Evolutionary conservation across 2,797 vertebrate genomes (phyloP).

Genomic region (Anguilla marmorata): DNA sequence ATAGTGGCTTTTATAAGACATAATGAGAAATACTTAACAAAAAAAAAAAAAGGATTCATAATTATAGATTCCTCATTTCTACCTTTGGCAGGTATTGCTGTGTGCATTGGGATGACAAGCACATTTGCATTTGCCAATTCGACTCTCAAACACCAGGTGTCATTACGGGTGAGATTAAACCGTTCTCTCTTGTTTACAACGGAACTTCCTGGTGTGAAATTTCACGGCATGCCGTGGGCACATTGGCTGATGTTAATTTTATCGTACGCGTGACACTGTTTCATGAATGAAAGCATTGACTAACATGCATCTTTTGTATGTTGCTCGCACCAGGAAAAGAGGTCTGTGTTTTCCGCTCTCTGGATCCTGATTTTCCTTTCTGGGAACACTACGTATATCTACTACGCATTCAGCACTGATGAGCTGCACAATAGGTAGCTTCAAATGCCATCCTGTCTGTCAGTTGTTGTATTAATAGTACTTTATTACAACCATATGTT

Average conservation of each 20-base stretch:
- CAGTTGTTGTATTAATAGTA: not conserved
- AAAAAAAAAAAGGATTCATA: not conserved
- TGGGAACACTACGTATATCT: constrained; percentile 87
- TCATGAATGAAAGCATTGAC: not conserved
- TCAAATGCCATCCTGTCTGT: not conserved
- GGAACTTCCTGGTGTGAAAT: not conserved
- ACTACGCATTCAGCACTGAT: constrained; percentile 90
- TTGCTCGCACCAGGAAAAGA: constrained; percentile 79
- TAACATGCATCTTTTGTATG: constrained; percentile 10
- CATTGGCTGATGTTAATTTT: not conserved
- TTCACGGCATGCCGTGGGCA: not conserved
- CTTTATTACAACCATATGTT: not conserved
- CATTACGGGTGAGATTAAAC: constrained; percentile 81
- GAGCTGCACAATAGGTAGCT: constrained; percentile 92
- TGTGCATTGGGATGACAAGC: constrained; percentile 95
- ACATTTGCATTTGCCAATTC: constrained; percentile 96
- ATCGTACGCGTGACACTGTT: not conserved
- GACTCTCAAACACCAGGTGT: constrained; percentile 89
- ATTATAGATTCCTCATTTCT: constrained; percentile 39
- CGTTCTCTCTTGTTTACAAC: not conserved
- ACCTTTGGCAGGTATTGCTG: constrained; percentile 83
- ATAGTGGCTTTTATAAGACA: too few relatives aligned
- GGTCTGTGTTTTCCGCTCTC: constrained; percentile 85
- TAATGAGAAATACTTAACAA: too few relatives aligned
- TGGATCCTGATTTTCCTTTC: constrained; percentile 90